Percentiles rank a stretch among this genome's conserved stretches.
These are phyloP conservation scores for Lepus americanus DNA, from an alignment of 2,113 vertebrate species.

Conservation along the genomic window DNA sequence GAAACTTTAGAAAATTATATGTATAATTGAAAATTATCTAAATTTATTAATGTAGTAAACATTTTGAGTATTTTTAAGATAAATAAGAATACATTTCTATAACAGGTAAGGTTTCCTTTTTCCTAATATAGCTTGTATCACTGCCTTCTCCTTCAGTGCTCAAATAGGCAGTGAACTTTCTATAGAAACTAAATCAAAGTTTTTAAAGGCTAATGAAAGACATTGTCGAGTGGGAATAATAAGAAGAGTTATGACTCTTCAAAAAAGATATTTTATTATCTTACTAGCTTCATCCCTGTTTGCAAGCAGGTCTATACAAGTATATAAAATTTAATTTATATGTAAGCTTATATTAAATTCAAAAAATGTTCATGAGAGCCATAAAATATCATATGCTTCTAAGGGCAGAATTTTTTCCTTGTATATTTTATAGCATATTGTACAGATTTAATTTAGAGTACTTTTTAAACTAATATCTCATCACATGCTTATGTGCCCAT, in stretches of 20 bases:
- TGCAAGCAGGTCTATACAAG: not conserved
- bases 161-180: not conserved
- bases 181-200: not conserved
- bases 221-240: not conserved
- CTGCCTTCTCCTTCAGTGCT: not conserved
- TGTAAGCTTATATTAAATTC: not conserved
- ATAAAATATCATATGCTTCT: not conserved
- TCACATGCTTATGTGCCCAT: not conserved
- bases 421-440: not conserved
- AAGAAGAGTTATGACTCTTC: not conserved
- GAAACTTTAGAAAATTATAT: not conserved
- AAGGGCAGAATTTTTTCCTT: not conserved
- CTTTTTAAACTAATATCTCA: not conserved
- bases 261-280: not conserved
- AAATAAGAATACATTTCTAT: slow-evolving; percentile 17
- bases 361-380: not conserved
- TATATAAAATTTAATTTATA: not conserved
- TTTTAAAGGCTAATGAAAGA: not conserved
- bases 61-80: not conserved
- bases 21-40: not conserved
- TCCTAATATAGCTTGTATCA: not conserved
- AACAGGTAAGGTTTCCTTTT: slow-evolving; percentile 34
- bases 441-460: not conserved
- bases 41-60: not conserved
- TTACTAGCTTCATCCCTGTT: not conserved